Base-by-base conservation (phyloP, 2,888 invertebrate genomes). In the Tanytarsus gracilentus region DNA sequence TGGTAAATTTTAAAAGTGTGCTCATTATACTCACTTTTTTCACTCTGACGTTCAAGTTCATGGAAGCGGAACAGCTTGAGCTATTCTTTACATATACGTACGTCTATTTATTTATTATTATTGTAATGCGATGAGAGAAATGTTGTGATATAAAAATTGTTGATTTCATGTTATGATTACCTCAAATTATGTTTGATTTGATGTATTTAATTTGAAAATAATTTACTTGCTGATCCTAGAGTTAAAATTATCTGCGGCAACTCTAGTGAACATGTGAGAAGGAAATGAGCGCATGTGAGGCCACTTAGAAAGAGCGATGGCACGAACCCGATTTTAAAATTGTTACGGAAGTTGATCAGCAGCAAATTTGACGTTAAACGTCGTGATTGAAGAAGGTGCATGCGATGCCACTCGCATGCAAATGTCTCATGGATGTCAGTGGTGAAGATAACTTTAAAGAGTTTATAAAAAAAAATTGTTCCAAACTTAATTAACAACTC, bases 1-100 rank as follows among this genome's bases (percentile, higher is more conserved):
- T 44, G 44, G 44, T 44, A 44, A 44, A 44, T 44, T 44, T 44
- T n/a, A 44, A 33, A 56, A 56, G 56, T 56, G 56, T 56, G 56
- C 56, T 56, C 26, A n/a, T 14, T 23, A 27, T n/a, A 44, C 18
- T 44, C 44, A 44, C 18, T 44, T 44, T 23, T 9, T 23, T 44
- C 23, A 23, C 23, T 44, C 11, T 44, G 9, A 44, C 16, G 5
- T 44, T 40, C 56, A 30, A 21, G 27, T 33, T 56, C 56, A 56
- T 21, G 44, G 26, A 36, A 56, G 26, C 56, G 44, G n/a, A 33
- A 33, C 6, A 33, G 3, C 33, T 33, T 33, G 6, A 33, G n/a
- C 2, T 33, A 11, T 29, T 29, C 29, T 29, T 29, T 29, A 29
- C 9, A 29, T 9, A 5, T 29, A 7, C 9, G n/a, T 4, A 2